Evolutionary conservation across 2,888 invertebrate species (phyloP), one percentile per base, ranked within the genome.

Genomic region (Phalangium opilio): DNA sequence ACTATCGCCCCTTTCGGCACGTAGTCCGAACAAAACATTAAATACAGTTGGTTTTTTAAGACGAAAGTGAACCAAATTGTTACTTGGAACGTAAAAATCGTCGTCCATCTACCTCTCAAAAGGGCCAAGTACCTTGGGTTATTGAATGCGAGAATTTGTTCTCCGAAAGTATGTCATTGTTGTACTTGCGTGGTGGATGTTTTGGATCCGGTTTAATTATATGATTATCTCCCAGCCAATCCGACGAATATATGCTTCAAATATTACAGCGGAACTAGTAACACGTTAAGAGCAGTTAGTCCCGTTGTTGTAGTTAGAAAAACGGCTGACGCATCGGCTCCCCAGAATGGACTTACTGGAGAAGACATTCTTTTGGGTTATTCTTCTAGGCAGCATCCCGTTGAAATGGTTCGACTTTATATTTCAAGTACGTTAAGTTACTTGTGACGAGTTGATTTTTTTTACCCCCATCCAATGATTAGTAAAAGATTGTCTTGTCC

Each of bases 201-300:
- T 3, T 38, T 10, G 15, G 38, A 15, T 34, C n/a, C 35, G 14
- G 18, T 38, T 17, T 38, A 38, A 38, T n/a, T 17, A 38, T 38
- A 7, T 27, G 27, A 7, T 27, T 27, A 27, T 7, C 8, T 27
- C n/a, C 3, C 53, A 66, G 66, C 58, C 4, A 27, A 8, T 45
- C 58, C 60, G 44, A 64, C 64, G 11, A 59, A 59, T 49, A 63
- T 68, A 10, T 65, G 65, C 52, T 68, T 67, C 58, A 66, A 67
- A 53, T 70, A 71, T 55, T 69, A 65, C 57, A 63, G 67, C 52
- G 70, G 70, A 1, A 57, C 58, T 12, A 61, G 61, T 2, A 68
- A 66, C 14, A 58, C 62, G 4, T 58, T 67, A 43, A 60, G 67
- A 33, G 69, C 69, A 2, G 60, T 62, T 32, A 67, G 66, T 52